These are phyloP conservation scores for Spodoptera litura DNA, from an alignment of 1,140 invertebrate genomes.

Conservation along the genomic window DNA sequence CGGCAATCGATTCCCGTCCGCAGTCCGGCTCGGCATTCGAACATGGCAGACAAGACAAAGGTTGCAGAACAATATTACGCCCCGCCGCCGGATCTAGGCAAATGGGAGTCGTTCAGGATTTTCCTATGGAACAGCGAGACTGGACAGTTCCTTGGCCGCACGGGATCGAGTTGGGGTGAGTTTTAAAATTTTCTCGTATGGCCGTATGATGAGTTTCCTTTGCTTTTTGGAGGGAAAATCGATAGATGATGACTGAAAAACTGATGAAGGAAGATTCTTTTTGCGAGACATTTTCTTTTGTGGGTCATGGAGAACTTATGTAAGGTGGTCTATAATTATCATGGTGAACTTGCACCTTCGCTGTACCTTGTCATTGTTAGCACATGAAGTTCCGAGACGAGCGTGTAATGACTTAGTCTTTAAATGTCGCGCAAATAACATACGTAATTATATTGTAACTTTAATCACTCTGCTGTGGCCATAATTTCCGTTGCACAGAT, in stretches of 20 bases:
- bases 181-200: conserved; percentile 61
- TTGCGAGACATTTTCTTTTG: not conserved
- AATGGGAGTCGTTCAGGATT: conserved; percentile 93
- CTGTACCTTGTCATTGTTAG: not conserved
- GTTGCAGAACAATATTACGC: conserved; percentile 91
- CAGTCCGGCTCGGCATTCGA: conserved; percentile 80
- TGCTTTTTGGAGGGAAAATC: conserved; percentile 46
- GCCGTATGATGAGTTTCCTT: not conserved
- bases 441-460: too few species aligned
- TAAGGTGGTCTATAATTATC: conserved; percentile 16
- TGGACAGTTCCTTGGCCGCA: conserved; percentile 94
- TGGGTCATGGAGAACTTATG: not conserved
- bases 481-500: not conserved
- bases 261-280: not conserved
- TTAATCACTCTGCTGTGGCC: not conserved
- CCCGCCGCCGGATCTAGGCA: conserved; percentile 92
- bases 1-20: conserved; percentile 80
- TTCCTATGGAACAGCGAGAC: conserved; percentile 96
- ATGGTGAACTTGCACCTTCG: not conserved
- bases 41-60: conserved; percentile 91
- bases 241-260: conserved; percentile 15
- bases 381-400: not conserved
- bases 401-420: too few species aligned
- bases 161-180: conserved; percentile 96
- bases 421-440: too few species aligned